These are phyloP conservation scores for Drosophila ustulata DNA, from an alignment of 2,888 invertebrate species.

Conservation along the genomic window DNA sequence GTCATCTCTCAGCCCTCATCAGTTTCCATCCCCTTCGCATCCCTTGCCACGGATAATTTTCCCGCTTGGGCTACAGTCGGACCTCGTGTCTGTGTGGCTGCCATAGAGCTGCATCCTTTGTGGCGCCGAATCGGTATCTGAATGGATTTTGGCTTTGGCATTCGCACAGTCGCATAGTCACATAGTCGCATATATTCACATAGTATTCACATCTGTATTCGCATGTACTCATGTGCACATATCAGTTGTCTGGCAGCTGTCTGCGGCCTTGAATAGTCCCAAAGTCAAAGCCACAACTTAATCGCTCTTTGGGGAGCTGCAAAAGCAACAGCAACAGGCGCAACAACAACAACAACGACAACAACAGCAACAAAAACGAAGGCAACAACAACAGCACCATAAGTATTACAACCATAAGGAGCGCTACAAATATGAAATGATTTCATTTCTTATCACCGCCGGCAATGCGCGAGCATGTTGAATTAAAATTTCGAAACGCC, in stretches of 20 bases:
- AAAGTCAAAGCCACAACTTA: constrained; percentile 76
- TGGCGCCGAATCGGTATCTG: constrained; percentile 61
- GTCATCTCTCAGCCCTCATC: constrained; percentile 50
- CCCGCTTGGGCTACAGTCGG: constrained; percentile 19
- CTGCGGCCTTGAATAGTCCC: constrained; percentile 76
- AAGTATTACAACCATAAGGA: constrained; percentile 15
- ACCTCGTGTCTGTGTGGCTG: constrained; percentile 28
- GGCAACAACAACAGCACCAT: not conserved
- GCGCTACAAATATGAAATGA: constrained; percentile 37
- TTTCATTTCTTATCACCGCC: constrained; percentile 51
- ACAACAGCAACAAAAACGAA: constrained; percentile 24
- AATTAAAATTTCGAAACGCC: constrained; percentile 19
- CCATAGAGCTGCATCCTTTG: constrained; percentile 54
- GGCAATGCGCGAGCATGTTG: constrained; percentile 11
- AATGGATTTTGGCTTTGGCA: constrained; percentile 59
- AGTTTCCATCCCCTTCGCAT: not conserved
- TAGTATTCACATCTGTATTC: constrained; percentile 37
- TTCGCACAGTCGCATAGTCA: constrained; percentile 32
- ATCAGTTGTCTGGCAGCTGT: constrained; percentile 82
- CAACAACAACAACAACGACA: constrained; percentile 16
- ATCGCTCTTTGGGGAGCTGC: constrained; percentile 57
- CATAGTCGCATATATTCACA: constrained; percentile 23
- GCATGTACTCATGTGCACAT: constrained; percentile 77
- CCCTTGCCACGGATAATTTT: constrained; percentile 3
- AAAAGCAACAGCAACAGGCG: constrained; percentile 18